phyloP scores from a whole-genome alignment of 2,888 invertebrate species.

The Didymodactylos carnosus region DNA sequence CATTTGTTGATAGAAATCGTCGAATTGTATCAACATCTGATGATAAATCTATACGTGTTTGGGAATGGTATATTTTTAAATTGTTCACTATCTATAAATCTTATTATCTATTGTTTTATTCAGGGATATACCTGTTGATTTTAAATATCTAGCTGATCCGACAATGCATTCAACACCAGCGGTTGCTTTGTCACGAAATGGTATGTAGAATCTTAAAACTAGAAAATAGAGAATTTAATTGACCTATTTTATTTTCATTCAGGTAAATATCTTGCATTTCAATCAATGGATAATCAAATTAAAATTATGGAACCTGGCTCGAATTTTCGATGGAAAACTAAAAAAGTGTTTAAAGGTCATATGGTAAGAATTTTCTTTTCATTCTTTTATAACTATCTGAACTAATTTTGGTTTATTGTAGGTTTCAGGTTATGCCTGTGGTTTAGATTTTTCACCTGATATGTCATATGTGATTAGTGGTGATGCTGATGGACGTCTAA shows the following conservation, averaged over 20 bases:
- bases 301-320: conserved; percentile 90
- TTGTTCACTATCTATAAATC: conserved; percentile 30
- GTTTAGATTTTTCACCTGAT: conserved; percentile 61
- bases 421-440: conserved; percentile 88
- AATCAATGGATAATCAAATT: conserved; percentile 96
- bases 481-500: conserved; percentile 94
- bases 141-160: conserved; percentile 98
- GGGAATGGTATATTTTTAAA: conserved; percentile 99
- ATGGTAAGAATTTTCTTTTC: conserved; percentile 50
- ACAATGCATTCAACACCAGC: conserved; percentile 97
- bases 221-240: background rate
- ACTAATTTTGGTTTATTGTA: conserved; percentile 11
- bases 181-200: conserved; percentile 78
- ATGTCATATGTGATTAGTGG: conserved; percentile 66
- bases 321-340: conserved; percentile 87
- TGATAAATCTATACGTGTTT: conserved; percentile 89
- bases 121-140: conserved; percentile 54
- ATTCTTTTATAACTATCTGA: background rate
- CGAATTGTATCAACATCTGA: conserved; percentile 95
- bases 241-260: background rate
- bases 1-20: conserved; percentile 93
- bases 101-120: conserved; percentile 21
- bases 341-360: conserved; percentile 90
- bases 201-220: conserved; percentile 21
- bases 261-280: conserved; percentile 86